phyloP scores from a whole-genome alignment of 2,888 invertebrate species.

The Syrista parreyssii region DNA sequence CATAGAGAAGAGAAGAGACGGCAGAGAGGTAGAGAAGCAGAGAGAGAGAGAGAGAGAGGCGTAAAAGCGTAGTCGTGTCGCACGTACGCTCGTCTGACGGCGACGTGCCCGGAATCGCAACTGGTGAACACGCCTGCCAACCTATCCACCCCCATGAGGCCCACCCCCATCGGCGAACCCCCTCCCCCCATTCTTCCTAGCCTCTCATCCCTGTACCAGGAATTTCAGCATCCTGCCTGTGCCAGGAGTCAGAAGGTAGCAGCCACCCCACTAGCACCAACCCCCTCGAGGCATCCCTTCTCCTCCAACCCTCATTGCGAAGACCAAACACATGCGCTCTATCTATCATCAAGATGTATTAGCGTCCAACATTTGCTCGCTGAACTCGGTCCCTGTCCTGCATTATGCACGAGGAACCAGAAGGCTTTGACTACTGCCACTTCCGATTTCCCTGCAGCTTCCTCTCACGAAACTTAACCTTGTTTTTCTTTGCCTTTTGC shows the following conservation, averaged over 20 bases:
- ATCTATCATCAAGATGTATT: constrained; percentile 66
- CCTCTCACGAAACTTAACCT: no score
- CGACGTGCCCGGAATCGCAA: constrained; percentile 62
- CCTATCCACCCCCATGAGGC: constrained; percentile 25
- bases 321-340: constrained; percentile 64
- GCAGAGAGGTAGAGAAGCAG: constrained; percentile 30
- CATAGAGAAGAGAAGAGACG: constrained; percentile 13
- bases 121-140: constrained; percentile 29
- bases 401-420: constrained; percentile 59
- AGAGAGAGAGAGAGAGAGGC: constrained; percentile 48
- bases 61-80: constrained; percentile 67
- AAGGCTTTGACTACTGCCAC: no score
- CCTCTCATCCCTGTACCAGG: constrained; percentile 16
- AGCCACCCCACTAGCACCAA: constrained; percentile 31
- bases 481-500: no score
- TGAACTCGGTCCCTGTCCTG: constrained; percentile 59
- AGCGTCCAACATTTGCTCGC: constrained; percentile 62
- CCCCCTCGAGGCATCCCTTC: constrained; percentile 41
- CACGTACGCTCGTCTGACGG: constrained; percentile 66
- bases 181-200: background rate
- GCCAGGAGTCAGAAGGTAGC: background rate
- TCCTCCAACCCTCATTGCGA: constrained; percentile 57
- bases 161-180: constrained; percentile 11
- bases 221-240: no score
- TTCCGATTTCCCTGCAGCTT: no score